Evolutionary conservation across 2,797 vertebrate species (phyloP).

Genomic region (Acanthopagrus latus): DNA sequence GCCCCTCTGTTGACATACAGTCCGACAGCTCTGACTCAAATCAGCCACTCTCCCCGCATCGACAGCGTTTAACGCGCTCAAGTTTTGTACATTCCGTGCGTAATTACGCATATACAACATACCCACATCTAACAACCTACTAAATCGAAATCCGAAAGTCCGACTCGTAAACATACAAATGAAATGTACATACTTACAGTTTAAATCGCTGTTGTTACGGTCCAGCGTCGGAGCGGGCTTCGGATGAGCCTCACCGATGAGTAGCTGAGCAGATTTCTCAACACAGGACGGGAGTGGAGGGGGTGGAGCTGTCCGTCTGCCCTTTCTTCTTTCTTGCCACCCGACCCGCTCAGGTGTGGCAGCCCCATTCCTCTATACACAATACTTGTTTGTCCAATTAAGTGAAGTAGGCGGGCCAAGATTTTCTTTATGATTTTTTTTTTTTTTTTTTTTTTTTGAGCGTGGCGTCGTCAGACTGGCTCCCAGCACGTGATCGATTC

Average conservation of each 20-base stretch:
- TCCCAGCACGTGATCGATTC: neutral
- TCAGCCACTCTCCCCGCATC: neutral
- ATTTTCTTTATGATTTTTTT: neutral
- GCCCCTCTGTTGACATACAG: neutral
- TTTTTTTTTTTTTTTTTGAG: rapidly evolving
- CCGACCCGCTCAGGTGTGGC: slow-evolving; percentile 74
- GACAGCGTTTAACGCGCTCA: neutral
- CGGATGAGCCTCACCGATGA: slow-evolving; percentile 31
- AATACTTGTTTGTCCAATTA: neutral
- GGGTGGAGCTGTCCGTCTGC: slow-evolving; percentile 61
- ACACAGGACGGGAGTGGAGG: slow-evolving; percentile 39
- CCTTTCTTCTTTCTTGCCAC: neutral
- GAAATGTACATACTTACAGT: slow-evolving; percentile 58
- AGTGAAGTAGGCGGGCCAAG: rapidly evolving
- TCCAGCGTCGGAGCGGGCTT: slow-evolving; percentile 16
- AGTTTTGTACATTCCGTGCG: slow-evolving; percentile 32
- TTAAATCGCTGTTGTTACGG: neutral
- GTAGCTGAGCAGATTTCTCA: slow-evolving; percentile 27
- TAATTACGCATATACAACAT: slow-evolving; percentile 31
- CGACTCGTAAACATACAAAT: rapidly evolving
- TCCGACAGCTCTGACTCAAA: neutral
- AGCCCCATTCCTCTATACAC: too few species aligned
- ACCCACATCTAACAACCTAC: neutral
- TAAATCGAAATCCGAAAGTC: neutral
- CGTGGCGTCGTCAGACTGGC: neutral